Conservation (phyloP, 2,888 invertebrate genomes). For the Eutolmus rufibarbis region DNA sequence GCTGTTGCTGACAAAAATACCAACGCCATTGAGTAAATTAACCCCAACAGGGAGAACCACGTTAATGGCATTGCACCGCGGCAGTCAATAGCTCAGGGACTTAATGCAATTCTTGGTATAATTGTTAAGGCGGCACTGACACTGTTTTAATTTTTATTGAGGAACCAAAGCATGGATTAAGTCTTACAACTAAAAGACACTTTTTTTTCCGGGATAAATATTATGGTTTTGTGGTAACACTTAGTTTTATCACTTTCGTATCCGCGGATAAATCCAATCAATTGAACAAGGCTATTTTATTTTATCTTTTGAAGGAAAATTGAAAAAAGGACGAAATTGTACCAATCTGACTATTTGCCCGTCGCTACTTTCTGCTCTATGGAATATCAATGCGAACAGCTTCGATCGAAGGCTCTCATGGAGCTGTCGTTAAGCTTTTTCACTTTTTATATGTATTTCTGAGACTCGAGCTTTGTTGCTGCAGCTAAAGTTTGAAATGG, state of each 20-base stretch:
- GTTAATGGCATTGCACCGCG: constrained; percentile 47
- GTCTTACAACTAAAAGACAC: neutral
- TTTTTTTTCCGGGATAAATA: neutral
- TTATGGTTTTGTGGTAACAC: neutral
- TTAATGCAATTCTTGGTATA: neutral
- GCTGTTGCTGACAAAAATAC: constrained; percentile 36
- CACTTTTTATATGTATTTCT: constrained; percentile 19
- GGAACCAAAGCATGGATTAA: neutral
- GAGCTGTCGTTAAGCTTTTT: neutral
- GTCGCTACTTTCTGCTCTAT: neutral
- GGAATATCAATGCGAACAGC: constrained; percentile 9
- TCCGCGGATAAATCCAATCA: neutral
- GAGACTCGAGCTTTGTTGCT: constrained; percentile 6
- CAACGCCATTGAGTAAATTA: constrained; percentile 43
- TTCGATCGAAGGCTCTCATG: constrained; percentile 31
- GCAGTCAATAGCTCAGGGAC: neutral
- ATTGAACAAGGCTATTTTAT: neutral
- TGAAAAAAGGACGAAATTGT: constrained; percentile 28
- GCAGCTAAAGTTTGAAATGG: neutral
- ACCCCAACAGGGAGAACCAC: constrained; percentile 48
- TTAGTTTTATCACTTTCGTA: neutral
- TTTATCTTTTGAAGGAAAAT: neutral
- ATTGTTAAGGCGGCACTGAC: neutral
- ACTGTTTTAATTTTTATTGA: neutral
- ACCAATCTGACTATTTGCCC: neutral